Percentiles rank a stretch among this genome's conserved stretches.
These are phyloP conservation scores for Carassius auratus DNA, from an alignment of 2,113 vertebrate genomes.

Conservation along the genomic window DNA sequence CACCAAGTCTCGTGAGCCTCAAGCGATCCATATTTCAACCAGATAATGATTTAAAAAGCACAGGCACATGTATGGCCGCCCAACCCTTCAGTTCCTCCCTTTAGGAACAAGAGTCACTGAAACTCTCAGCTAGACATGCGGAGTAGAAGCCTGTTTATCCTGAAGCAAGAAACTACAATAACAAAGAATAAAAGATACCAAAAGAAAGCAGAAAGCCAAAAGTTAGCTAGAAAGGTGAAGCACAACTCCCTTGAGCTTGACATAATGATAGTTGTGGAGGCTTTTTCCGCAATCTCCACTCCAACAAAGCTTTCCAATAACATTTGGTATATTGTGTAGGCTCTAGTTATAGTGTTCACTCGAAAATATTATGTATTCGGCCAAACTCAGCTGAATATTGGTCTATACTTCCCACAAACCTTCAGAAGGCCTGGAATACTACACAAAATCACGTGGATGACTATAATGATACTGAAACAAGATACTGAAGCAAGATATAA, in stretches of 20 bases:
- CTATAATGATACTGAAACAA: not conserved
- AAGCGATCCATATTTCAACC: slow-evolving; percentile 52
- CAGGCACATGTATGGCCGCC: slow-evolving; percentile 36
- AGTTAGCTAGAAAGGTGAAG: slow-evolving; percentile 28
- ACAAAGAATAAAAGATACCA: slow-evolving; percentile 5
- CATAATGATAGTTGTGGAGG: slow-evolving; percentile 6
- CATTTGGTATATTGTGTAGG: not conserved
- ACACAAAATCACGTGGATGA: not conserved
- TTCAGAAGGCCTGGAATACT: not conserved
- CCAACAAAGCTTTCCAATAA: not conserved
- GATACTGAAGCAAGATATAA: too few relatives aligned
- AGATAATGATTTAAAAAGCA: slow-evolving; percentile 62
- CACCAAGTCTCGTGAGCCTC: slow-evolving; percentile 42
- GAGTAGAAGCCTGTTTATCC: not conserved
- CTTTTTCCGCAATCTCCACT: not conserved
- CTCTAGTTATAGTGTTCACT: not conserved
- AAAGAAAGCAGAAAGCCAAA: not conserved
- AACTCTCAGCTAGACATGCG: not conserved
- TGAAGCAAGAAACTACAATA: not conserved
- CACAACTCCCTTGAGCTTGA: not conserved
- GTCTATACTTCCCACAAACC: not conserved
- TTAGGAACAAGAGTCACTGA: slow-evolving; percentile 49
- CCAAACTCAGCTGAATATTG: not conserved
- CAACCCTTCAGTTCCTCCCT: slow-evolving; percentile 42
- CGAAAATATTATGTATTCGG: not conserved